Evolutionary conservation across 2,113 vertebrate species (phyloP), one percentile per base, ranked within the genome.

Genomic region (Nycticryphes semicollaris): DNA sequence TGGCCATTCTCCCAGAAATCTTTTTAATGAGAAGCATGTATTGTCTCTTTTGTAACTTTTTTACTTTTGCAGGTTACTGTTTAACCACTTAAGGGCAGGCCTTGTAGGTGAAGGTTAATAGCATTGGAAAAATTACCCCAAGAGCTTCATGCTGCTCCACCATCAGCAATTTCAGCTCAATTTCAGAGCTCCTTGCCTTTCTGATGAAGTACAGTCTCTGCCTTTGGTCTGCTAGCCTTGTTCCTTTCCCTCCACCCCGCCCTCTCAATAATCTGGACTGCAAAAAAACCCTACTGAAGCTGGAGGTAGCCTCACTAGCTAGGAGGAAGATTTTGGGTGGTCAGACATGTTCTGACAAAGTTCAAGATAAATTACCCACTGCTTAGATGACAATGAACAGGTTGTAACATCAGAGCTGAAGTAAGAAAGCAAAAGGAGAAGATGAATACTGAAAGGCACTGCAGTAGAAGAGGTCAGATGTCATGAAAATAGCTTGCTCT

Each of bases 41-140:
- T 95, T 95, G 80, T 95, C 83, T 95, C 43, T 94, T 72, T 84
- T 95, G 94, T 95, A 95, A 87, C 94, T 89, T 73, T 94, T 96
- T 96, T 94, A 95, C 95, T 94, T 93, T 95, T 89, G 45, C 93
- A 96, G 95, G 95, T 97, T 96, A 96, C 94, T 95, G 53, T 95
- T 96, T 96, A 96, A 96, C 94, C 2, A 7, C 74, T 94, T 94
- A 39, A 91, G 70, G 66, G 80, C 66, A 92, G 92, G 62, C 53
- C 9, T 90, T 86, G 60, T 94, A 93, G 90, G 83, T 95, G 92
- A 92, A 95, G 84, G 89, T 90, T 94, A 92, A 92, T 86, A 87
- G 25, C 56, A 1, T 5, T 88, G 90, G 88, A 39, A 90, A 94
- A 88, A 67, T 67, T 67, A 60, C 56, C 33, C 0, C 35, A 79